Evolutionary conservation across 2,888 invertebrate species (phyloP).

Genomic region (Lasiommata megera): DNA sequence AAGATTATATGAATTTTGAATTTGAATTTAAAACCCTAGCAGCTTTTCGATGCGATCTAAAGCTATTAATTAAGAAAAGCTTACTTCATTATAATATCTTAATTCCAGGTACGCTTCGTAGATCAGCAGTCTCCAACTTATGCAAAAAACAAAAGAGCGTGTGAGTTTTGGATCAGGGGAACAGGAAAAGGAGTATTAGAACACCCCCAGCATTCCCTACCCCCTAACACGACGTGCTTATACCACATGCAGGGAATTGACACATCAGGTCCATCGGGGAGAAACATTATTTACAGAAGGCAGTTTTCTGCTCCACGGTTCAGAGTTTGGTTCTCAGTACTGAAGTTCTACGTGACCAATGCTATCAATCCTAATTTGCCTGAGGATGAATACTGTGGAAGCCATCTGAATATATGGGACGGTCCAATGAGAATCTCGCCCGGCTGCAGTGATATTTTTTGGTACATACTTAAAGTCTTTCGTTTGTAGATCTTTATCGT

Average conservation of each 20-base stretch:
- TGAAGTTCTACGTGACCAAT: slow-evolving; percentile 91
- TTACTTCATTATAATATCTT: not conserved
- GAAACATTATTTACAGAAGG: slow-evolving; percentile 78
- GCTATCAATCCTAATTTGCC: slow-evolving; percentile 83
- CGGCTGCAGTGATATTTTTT: slow-evolving; percentile 90
- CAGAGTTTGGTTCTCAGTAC: slow-evolving; percentile 91
- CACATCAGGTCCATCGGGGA: slow-evolving; percentile 81
- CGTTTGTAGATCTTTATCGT: too few relatives aligned
- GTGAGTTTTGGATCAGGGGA: slow-evolving; percentile 93
- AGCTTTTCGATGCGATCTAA: not conserved
- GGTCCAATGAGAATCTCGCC: slow-evolving; percentile 89
- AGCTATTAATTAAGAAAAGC: not conserved
- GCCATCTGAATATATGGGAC: slow-evolving; percentile 93
- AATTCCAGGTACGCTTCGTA: slow-evolving; percentile 89
- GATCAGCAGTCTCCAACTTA: slow-evolving; percentile 91
- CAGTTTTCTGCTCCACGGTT: slow-evolving; percentile 85
- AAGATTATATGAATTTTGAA: too few relatives aligned
- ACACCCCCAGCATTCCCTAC: slow-evolving; percentile 91
- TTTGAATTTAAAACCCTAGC: not conserved
- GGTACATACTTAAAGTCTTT: too few relatives aligned
- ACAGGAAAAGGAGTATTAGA: slow-evolving; percentile 90
- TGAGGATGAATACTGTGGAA: slow-evolving; percentile 89
- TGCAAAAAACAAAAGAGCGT: slow-evolving; percentile 90
- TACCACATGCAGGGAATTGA: slow-evolving; percentile 89
- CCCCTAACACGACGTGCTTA: slow-evolving; percentile 93